These are phyloP conservation scores for Chroicocephalus ridibundus DNA, from an alignment of 2,113 vertebrate genomes.

Conservation along the genomic window DNA sequence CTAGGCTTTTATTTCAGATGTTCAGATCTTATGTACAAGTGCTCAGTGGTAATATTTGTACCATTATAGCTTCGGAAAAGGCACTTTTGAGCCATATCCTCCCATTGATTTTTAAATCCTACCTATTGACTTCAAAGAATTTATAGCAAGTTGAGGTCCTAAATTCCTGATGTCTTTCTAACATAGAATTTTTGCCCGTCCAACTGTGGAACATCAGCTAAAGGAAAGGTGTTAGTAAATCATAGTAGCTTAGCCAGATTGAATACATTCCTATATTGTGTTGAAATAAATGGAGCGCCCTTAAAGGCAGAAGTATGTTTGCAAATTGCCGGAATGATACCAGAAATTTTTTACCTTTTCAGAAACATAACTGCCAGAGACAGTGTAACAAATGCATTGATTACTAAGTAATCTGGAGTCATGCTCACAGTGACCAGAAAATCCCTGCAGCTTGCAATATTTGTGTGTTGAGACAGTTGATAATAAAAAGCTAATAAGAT, in stretches of 20 bases:
- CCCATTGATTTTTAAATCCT: slow-evolving; percentile 46
- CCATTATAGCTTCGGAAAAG: not conserved
- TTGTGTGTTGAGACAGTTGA: slow-evolving; percentile 40
- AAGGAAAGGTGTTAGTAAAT: not conserved
- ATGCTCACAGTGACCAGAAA: slow-evolving; percentile 19
- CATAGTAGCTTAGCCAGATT: not conserved
- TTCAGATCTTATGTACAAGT: not conserved
- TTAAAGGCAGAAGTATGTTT: not conserved
- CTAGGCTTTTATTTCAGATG: not conserved
- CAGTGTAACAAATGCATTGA: not conserved
- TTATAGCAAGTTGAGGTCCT: not conserved
- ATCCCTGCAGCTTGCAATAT: slow-evolving; percentile 22
- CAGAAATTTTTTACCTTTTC: slow-evolving; percentile 1
- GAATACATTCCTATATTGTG: not conserved
- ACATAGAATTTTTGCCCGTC: not conserved
- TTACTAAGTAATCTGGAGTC: not conserved
- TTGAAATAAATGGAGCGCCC: not conserved
- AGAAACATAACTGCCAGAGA: not conserved
- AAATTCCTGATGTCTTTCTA: not conserved
- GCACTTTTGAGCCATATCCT: not conserved
- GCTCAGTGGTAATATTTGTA: slow-evolving; percentile 16
- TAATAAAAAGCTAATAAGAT: slow-evolving; percentile 40
- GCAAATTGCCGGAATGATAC: not conserved
- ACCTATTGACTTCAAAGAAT: slow-evolving; percentile 16
- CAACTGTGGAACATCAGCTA: not conserved